Percentiles rank a stretch among this genome's conserved stretches.
Evolutionary conservation across 2,113 vertebrate genomes (phyloP).

Genomic region (Paradoxurus hermaphroditus): DNA sequence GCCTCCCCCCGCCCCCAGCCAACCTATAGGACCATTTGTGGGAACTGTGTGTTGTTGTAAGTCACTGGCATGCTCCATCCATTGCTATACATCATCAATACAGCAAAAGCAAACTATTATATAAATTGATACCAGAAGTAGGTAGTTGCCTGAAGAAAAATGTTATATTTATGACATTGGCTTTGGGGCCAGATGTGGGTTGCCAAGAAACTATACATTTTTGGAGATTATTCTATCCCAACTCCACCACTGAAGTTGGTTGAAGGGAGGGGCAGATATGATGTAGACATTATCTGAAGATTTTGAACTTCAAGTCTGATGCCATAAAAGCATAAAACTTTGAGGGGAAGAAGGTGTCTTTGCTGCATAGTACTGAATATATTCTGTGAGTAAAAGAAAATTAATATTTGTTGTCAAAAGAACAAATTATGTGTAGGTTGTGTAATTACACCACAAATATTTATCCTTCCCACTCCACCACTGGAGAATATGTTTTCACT

Average conservation of each 20-base stretch:
- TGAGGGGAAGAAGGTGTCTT: not conserved
- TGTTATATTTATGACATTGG: not conserved
- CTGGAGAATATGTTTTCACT: not conserved
- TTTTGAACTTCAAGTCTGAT: not conserved
- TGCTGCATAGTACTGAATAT: not conserved
- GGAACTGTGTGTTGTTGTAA: not conserved
- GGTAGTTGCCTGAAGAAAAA: not conserved
- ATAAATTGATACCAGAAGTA: not conserved
- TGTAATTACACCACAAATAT: not conserved
- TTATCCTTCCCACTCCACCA: not conserved
- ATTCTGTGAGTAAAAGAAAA: not conserved
- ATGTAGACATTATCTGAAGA: not conserved
- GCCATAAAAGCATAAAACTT: not conserved
- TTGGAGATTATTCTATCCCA: not conserved
- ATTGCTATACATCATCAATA: not conserved
- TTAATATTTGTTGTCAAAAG: not conserved
- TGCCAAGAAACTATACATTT: not conserved
- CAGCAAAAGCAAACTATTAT: not conserved
- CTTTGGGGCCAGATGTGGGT: not conserved
- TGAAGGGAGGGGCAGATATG: not conserved
- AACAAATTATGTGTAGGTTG: not conserved
- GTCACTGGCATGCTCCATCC: not conserved
- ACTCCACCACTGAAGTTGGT: not conserved
- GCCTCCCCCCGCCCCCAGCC: accelerated
- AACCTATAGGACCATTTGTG: not conserved